phyloP scores from a whole-genome alignment of 1,140 invertebrate genomes.

The Rhyacophila brunnea region DNA sequence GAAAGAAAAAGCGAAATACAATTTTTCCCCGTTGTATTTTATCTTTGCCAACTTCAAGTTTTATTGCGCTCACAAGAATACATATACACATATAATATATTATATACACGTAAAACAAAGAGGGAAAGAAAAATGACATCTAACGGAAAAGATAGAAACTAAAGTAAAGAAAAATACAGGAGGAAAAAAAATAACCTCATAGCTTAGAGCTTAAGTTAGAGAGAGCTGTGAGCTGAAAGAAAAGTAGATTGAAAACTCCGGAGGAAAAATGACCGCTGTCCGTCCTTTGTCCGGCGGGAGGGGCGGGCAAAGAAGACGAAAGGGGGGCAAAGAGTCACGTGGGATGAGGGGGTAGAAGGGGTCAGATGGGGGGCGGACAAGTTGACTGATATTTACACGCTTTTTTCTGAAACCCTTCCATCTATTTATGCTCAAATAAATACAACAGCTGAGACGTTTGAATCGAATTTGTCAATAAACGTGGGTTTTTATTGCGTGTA shows the following conservation, averaged over 20 bases:
- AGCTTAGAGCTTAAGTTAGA: constrained; percentile 37
- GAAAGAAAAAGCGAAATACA: no score
- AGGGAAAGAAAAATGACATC: constrained; percentile 36
- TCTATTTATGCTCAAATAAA: constrained; percentile 33
- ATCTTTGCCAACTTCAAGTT: no score
- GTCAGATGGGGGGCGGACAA: constrained; percentile 36
- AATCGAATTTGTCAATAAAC: no score
- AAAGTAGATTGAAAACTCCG: constrained; percentile 51
- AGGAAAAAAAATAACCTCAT: constrained; percentile 37
- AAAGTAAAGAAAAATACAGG: constrained; percentile 39
- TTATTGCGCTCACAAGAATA: constrained; percentile 12
- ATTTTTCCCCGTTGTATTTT: no score
- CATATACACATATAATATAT: constrained; percentile 13
- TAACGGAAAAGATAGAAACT: constrained; percentile 35
- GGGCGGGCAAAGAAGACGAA: constrained; percentile 12
- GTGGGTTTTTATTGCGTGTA: no score
- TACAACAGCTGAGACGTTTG: constrained; percentile 3
- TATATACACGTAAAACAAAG: constrained; percentile 28
- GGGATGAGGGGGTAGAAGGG: constrained; percentile 19
- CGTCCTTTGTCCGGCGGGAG: constrained; percentile 38
- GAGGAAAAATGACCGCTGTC: constrained; percentile 56
- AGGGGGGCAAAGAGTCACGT: constrained; percentile 17
- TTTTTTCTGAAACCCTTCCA: constrained; percentile 30
- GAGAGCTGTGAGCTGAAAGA: constrained; percentile 35
- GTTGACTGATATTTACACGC: constrained; percentile 41